phyloP scores from a whole-genome alignment of 2,888 invertebrate species.

The Psylliodes chrysocephalus region DNA sequence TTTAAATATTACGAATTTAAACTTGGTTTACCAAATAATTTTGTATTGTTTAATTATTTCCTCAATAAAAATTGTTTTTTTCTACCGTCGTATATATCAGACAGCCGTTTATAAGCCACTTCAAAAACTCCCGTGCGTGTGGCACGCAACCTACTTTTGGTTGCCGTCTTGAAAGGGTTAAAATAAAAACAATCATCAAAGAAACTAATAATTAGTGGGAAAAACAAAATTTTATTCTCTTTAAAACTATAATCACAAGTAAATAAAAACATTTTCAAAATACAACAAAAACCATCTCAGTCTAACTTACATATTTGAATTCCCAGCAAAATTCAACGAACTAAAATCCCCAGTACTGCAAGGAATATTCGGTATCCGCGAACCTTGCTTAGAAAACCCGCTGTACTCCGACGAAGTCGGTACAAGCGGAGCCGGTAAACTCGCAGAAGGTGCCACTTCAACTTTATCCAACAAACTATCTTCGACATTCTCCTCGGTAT shows the following conservation, averaged over 20 bases:
- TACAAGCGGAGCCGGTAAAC: conserved; percentile 59
- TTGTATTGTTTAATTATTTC: conserved; percentile 24
- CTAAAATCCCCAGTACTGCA: conserved; percentile 71
- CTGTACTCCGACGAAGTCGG: conserved; percentile 66
- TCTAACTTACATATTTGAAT: not conserved
- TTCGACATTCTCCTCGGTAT: conserved; percentile 31
- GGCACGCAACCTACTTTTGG: too few species aligned
- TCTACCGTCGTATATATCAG: conserved; percentile 12
- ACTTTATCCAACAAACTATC: conserved; percentile 55
- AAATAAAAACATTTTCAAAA: not conserved
- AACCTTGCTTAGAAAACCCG: conserved; percentile 71
- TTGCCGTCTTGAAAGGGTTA: conserved; percentile 23
- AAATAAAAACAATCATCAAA: not conserved
- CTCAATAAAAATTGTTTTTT: too few species aligned
- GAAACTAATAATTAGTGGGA: not conserved
- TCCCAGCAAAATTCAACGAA: not conserved
- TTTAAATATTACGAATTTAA: too few species aligned
- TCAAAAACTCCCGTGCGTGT: conserved; percentile 8
- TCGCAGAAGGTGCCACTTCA: conserved; percentile 48
- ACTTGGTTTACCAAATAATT: not conserved
- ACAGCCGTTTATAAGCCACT: conserved; percentile 17
- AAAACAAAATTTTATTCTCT: not conserved
- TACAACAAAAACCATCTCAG: not conserved
- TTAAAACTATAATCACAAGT: not conserved
- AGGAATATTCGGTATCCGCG: conserved; percentile 73